A percentile compares a stretch with the other conserved stretches of the same genome.
phyloP scores from a whole-genome alignment of 2,888 invertebrate species.

The Parasteatoda lunata region DNA sequence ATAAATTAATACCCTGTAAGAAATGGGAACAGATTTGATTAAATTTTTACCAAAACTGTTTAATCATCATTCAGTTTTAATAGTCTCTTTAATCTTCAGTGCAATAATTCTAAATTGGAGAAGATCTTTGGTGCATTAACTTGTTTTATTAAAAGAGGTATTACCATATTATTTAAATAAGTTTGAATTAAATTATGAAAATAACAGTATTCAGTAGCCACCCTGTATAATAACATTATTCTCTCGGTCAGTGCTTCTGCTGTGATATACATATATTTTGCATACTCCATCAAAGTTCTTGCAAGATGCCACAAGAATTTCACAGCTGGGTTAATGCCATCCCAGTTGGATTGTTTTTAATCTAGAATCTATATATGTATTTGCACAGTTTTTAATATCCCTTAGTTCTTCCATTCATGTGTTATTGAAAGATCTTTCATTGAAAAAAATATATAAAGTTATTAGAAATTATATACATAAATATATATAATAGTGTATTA shows the following conservation, averaged over 20 bases:
- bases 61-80: too few species aligned
- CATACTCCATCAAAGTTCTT: slow-evolving; percentile 13
- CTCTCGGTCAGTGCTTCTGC: slow-evolving; percentile 1
- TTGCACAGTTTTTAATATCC: slow-evolving; percentile 43
- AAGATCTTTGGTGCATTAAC: too few species aligned
- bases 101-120: too few species aligned
- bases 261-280: slow-evolving; percentile 34
- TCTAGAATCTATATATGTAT: slow-evolving; percentile 26
- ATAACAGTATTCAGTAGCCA: too few species aligned
- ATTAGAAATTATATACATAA: slow-evolving; percentile 1
- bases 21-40: too few species aligned
- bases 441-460: slow-evolving; percentile 18
- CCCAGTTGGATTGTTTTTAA: slow-evolving; percentile 42
- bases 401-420: slow-evolving; percentile 6
- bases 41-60: too few species aligned
- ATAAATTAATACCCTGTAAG: too few species aligned
- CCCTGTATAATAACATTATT: too few species aligned
- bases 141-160: too few species aligned
- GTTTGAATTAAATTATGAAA: too few species aligned
- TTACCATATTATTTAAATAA: too few species aligned
- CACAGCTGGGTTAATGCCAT: slow-evolving; percentile 50
- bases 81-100: too few species aligned
- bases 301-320: slow-evolving; percentile 49
- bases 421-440: slow-evolving; percentile 14
- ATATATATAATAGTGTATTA: slow-evolving; percentile 46